Percentiles rank a stretch among this genome's conserved stretches.
These are phyloP conservation scores for Capitulum mitella DNA, from an alignment of 2,888 invertebrate species.

Conservation along the genomic window DNA sequence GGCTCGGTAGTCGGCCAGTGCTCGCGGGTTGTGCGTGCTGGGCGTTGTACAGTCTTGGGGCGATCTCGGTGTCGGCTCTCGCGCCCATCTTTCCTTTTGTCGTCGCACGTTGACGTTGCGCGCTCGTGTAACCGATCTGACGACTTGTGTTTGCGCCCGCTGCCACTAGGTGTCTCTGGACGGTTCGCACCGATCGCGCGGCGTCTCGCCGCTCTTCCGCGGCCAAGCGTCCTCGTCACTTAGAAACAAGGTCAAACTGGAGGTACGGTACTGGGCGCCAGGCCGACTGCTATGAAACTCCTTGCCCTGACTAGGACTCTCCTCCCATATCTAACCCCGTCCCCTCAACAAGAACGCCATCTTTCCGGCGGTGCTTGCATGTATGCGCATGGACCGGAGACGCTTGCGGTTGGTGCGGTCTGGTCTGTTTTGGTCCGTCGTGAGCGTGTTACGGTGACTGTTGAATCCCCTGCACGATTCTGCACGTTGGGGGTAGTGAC, in stretches of 20 bases:
- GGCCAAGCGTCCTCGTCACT: slow-evolving; percentile 5
- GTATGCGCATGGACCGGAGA: no score
- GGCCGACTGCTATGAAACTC: no score
- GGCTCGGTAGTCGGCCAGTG: neutral
- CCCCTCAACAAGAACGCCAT: no score
- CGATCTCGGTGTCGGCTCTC: neutral
- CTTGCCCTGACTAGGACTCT: no score
- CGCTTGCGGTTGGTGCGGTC: no score
- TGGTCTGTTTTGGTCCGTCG: no score
- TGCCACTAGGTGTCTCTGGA: slow-evolving; percentile 17
- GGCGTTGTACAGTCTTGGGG: neutral
- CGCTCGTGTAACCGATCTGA: neutral
- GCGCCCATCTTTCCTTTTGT: neutral
- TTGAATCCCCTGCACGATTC: no score
- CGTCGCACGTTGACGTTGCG: neutral
- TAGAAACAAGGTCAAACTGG: slow-evolving; percentile 14
- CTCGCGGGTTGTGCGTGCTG: neutral
- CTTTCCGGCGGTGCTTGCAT: no score
- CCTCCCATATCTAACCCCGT: no score
- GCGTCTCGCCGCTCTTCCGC: neutral
- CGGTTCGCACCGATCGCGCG: neutral
- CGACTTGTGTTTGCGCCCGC: neutral
- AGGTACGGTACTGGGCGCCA: slow-evolving; percentile 2
- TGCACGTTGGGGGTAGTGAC: no score
- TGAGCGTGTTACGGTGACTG: no score